Percentiles rank a stretch among this genome's conserved stretches.
Evolutionary conservation across 92 coral and sea anemone genomes (phyloP).

Genomic region (Muricea muricata): DNA sequence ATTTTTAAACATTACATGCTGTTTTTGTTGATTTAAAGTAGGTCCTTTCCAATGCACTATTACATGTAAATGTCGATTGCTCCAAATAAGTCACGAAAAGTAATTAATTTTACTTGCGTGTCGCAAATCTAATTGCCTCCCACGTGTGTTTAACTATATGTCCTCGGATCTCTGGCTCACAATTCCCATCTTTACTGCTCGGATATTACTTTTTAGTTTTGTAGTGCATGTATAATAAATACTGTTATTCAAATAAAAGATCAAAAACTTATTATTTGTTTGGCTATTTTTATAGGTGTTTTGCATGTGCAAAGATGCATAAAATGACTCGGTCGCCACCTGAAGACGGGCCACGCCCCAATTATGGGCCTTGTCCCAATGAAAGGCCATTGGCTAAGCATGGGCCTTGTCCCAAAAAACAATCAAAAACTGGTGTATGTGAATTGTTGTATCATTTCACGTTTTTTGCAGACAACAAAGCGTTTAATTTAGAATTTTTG

Average conservation of each 20-base stretch:
- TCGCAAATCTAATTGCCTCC: background rate
- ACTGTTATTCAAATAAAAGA: background rate
- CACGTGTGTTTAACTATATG: background rate
- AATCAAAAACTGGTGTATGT: background rate
- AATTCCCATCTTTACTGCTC: no score
- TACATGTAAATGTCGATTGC: no score
- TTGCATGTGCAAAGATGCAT: background rate
- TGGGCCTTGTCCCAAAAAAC: background rate
- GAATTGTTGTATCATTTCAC: background rate
- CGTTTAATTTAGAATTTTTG: background rate
- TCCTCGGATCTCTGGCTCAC: background rate
- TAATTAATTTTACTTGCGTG: background rate
- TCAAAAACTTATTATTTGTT: background rate
- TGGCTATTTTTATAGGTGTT: background rate
- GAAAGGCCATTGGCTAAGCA: background rate
- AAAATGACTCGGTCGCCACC: background rate
- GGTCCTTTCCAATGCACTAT: background rate
- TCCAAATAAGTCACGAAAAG: no score
- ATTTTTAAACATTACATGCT: background rate
- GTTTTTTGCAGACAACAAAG: background rate
- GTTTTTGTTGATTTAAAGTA: background rate
- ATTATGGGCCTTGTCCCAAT: background rate
- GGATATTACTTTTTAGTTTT: background rate
- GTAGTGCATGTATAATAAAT: background rate
- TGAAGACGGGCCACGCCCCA: conserved; percentile 4